Conservation (phyloP, 2,888 invertebrate species). For the Lasioglossum villosulum region DNA sequence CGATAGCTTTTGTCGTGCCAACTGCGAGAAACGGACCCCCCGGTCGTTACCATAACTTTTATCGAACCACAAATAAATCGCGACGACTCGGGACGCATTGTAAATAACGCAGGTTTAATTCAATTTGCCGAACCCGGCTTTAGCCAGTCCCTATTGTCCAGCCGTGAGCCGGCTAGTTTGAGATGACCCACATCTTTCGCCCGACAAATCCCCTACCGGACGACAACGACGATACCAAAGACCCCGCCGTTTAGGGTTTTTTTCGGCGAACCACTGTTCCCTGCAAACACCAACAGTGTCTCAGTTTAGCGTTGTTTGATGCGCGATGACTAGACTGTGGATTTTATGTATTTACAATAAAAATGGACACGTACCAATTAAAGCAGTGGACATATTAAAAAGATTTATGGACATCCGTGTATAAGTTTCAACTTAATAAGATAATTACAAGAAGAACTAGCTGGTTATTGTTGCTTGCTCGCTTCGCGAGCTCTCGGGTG, state of each 20-base stretch:
- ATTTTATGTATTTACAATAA: no score
- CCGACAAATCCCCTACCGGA: neutral
- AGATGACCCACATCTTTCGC: constrained; percentile 8
- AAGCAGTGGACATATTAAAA: no score
- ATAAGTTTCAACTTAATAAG: no score
- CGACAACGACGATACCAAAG: neutral
- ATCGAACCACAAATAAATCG: constrained; percentile 43
- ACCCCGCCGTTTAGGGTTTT: neutral
- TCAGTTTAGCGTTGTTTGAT: neutral
- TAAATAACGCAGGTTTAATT: constrained; percentile 50
- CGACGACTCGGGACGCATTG: constrained; percentile 16
- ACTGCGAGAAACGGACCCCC: constrained; percentile 25
- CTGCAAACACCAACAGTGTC: neutral
- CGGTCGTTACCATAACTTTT: constrained; percentile 49
- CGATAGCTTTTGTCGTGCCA: constrained; percentile 51
- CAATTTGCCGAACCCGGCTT: constrained; percentile 35
- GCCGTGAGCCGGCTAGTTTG: neutral
- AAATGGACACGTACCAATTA: no score
- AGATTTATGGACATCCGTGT: no score
- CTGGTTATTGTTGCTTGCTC: no score
- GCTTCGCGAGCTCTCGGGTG: no score
- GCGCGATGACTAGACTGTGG: no score
- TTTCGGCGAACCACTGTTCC: neutral
- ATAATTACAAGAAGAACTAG: no score
- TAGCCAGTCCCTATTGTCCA: neutral